Base-by-base conservation (phyloP, 2,797 vertebrate species). In the Ispidina lecontei region DNA sequence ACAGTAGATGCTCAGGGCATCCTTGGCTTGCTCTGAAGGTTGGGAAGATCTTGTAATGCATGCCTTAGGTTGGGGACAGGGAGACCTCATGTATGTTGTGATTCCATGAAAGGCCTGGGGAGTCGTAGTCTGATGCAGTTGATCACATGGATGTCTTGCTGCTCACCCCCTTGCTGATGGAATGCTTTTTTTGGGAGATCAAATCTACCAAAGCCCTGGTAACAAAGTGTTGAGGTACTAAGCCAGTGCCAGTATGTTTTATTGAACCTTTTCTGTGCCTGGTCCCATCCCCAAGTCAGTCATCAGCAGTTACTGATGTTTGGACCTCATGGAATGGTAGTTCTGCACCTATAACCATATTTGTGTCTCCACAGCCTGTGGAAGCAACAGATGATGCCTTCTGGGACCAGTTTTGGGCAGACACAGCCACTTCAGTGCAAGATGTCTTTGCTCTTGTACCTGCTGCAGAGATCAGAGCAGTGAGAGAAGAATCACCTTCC, bases 341-440 rank as follows among this genome's bases (percentile, higher is more conserved):
- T 49, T 90, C 33, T 76, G 15, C 11, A 28, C 75, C 31, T 77
- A 7, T 91, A 75, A 90, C 63, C 26, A 8, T 6, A 1, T 84
- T 88, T 94, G 15, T 94, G 4, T 87, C 47, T 90, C 69, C 56
- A 1, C 95, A 99, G 99, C 99, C 99, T 1, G 99, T 99, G 93
- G 99, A 99, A 95, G 99, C 99, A 90, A 99, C 99, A 0, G 99
- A 99, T 70, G 99, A 99, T 90, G 98, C 98, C 41, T 99, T 99
- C 91, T 99, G 99, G 99, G 99, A 99, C 97, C 99, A 99, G 97
- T 99, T 99, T 97, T 99, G 99, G 99, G 98, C 98, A 51, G 99
- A 99, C 96, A 98, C 98, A 20, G 98, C 98, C 96, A 99, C 99
- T 62, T 99, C 98, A 2, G 98, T 99, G 84, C 99, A 99, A 97